Evolutionary conservation across 2,113 vertebrate genomes (phyloP), one percentile per base, ranked within the genome.

Genomic region (Columbina picui): DNA sequence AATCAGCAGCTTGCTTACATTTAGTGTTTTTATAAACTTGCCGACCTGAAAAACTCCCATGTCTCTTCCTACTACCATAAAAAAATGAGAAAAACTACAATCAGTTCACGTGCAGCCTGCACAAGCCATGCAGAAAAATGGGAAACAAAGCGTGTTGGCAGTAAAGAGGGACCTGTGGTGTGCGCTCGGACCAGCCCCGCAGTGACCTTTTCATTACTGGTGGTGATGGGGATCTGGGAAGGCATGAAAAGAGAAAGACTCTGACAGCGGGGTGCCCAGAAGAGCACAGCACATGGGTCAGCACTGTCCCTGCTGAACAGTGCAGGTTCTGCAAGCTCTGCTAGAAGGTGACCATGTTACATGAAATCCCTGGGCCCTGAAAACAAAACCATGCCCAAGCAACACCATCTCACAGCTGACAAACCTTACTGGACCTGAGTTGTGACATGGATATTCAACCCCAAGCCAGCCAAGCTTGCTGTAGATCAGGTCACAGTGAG

Each of bases 101-200:
- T 2, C 56, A 17, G 6, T 69, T 88, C 92, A 32, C 41, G 47
- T 30, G 71, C 85, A 20, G 88, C 55, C 95, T 6, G 85, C 6
- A 39, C 88, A 92, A 97, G 71, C 88, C 92, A 93, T 92, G 94
- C 94, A 73, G 95, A 94, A 95, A 27, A 90, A 89, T 61, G 88
- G 90, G 88, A 61, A 94, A 94, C 92, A 95, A 97, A 95, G 92
- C 10, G 1, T 3, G 43, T 52, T 32, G 84, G 87, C 65, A 82
- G 87, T 7, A 32, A 38, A 6, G 76, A 25, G 92, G 53, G 81
- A 93, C 5, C 81, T 9, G 79, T 49, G 6, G 15, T 2, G 9
- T 30, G 39, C 68, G 19, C 75, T 39, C 26, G 1, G 30, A 4
- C n/a, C 76, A 81, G 84, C 85, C 89, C 86, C 20, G 7, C 77